A percentile compares a stretch with the other conserved stretches of the same genome.
These are phyloP conservation scores for Trachelus stipa DNA, from an alignment of 2,888 invertebrate genomes.

Conservation along the genomic window DNA sequence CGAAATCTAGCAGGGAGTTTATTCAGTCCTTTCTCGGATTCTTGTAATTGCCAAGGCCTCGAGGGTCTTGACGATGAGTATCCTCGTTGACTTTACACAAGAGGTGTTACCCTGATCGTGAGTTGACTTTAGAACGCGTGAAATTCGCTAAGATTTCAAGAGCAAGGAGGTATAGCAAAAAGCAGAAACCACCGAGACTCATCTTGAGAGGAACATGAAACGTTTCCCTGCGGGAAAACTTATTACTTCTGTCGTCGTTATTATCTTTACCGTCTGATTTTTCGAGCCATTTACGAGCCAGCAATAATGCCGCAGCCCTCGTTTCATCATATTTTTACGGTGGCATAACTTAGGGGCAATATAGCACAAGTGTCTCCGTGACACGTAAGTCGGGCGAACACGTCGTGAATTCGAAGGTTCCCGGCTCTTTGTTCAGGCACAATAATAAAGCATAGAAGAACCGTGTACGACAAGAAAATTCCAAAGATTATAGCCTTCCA, in stretches of 20 bases:
- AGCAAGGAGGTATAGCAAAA: background rate
- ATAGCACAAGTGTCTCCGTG: slow-evolving; percentile 31
- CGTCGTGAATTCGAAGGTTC: background rate
- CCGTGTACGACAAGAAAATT: background rate
- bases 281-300: slow-evolving; percentile 34
- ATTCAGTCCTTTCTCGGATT: background rate
- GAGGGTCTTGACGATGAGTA: background rate
- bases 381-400: background rate
- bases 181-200: background rate
- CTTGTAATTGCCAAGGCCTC: background rate
- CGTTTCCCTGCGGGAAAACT: background rate
- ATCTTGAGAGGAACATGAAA: background rate
- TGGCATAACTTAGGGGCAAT: slow-evolving; percentile 46
- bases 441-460: background rate
- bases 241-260: slow-evolving; percentile 17
- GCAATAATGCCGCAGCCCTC: slow-evolving; percentile 24
- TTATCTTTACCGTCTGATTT: slow-evolving; percentile 42
- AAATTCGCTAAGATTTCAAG: background rate
- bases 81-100: background rate
- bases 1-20: background rate
- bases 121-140: background rate
- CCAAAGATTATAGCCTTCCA: background rate
- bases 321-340: slow-evolving; percentile 48
- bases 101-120: background rate
- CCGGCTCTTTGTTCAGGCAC: background rate